These are phyloP conservation scores for Anguilla anguilla DNA, from an alignment of 2,797 vertebrate species.

Conservation along the genomic window DNA sequence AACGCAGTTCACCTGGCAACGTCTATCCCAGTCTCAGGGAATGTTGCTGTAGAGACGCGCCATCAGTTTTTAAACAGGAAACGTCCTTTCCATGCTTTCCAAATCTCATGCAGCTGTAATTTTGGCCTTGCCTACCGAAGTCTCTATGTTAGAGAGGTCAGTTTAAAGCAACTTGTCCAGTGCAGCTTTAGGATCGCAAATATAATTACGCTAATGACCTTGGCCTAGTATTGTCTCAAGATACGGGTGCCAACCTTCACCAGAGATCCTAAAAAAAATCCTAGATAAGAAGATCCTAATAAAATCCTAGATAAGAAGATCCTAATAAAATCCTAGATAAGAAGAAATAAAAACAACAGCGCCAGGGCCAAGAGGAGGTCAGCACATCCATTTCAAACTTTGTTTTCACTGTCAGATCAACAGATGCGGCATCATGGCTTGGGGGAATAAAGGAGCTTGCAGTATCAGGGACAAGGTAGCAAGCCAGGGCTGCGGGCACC, in stretches of 20 bases:
- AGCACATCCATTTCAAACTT: background rate
- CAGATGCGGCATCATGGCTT: background rate
- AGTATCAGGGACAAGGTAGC: background rate
- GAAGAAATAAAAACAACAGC: background rate
- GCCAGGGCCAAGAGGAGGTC: background rate
- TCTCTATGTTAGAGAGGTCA: background rate
- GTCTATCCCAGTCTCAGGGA: conserved; percentile 38
- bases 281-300: too few species aligned
- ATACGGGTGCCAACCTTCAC: conserved; percentile 5
- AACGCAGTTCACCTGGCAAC: conserved; percentile 67
- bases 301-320: too few species aligned
- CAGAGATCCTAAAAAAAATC: background rate
- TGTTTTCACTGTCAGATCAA: background rate
- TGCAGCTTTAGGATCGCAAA: background rate
- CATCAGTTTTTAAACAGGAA: background rate
- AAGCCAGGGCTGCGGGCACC: background rate
- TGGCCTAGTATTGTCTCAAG: conserved; percentile 12
- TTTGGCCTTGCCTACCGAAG: background rate
- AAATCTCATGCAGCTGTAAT: background rate
- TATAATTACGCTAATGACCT: conserved; percentile 15
- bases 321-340: background rate
- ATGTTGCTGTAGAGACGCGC: background rate
- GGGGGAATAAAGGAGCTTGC: background rate
- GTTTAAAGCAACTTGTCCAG: background rate
- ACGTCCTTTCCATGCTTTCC: background rate